phyloP scores from a whole-genome alignment of 2,888 invertebrate genomes.

The Acrocera orbiculus region DNA sequence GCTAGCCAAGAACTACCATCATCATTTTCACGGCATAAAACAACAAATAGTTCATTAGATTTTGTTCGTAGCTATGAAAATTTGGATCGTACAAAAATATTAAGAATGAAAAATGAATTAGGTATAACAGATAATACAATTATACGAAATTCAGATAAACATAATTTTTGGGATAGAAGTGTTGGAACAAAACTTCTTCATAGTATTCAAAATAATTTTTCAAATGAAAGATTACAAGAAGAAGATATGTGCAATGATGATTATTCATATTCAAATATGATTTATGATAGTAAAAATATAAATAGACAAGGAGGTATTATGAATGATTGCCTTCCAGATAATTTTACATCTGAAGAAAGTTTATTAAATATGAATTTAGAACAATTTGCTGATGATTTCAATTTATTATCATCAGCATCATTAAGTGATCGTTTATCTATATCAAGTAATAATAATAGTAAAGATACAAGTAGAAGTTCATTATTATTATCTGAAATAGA shows the following conservation, averaged over 20 bases:
- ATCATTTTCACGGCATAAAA: slow-evolving; percentile 9
- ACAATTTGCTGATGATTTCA: slow-evolving; percentile 10
- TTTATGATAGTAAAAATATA: slow-evolving; percentile 9
- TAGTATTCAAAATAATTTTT: slow-evolving; percentile 9
- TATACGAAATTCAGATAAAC: slow-evolving; percentile 3
- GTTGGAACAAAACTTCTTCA: slow-evolving; percentile 3
- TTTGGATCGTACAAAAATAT: slow-evolving; percentile 14
- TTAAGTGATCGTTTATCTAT: neutral
- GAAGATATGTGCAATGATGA: slow-evolving; percentile 11
- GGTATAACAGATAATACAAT: no score
- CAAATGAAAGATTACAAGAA: slow-evolving; percentile 12
- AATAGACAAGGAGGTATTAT: neutral
- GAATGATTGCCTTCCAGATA: slow-evolving; percentile 7
- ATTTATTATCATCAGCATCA: slow-evolving; percentile 6
- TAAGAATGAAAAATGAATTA: slow-evolving; percentile 12
- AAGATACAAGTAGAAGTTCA: slow-evolving; percentile 7
- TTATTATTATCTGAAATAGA: slow-evolving; percentile 9
- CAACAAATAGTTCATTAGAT: slow-evolving; percentile 9
- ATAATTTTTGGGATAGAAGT: slow-evolving; percentile 8
- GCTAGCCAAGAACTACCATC: slow-evolving; percentile 13
- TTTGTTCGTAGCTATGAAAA: slow-evolving; percentile 15
- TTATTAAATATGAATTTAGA: slow-evolving; percentile 16
- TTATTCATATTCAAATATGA: slow-evolving; percentile 12
- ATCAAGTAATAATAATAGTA: neutral
- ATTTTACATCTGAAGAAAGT: slow-evolving; percentile 15